These are phyloP conservation scores for Acronicta psi DNA, from an alignment of 2,888 invertebrate species.

Conservation along the genomic window DNA sequence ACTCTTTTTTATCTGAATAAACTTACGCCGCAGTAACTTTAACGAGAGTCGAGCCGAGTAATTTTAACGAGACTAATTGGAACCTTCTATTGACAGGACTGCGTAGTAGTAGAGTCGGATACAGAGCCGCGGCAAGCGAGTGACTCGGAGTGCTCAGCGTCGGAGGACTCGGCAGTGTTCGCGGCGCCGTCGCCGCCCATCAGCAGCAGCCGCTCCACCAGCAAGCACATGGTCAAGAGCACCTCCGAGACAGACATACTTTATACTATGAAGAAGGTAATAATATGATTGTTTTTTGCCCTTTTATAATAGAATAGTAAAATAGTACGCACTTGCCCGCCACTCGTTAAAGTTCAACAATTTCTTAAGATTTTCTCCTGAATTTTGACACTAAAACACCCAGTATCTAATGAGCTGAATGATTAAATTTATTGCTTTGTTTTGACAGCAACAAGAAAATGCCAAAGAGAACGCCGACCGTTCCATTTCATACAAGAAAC, in stretches of 20 bases:
- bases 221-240: slow-evolving; percentile 66
- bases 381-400: background rate
- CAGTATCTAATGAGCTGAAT: background rate
- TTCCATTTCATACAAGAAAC: slow-evolving; percentile 66
- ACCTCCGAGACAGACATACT: slow-evolving; percentile 77
- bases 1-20: no score
- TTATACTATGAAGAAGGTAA: slow-evolving; percentile 65
- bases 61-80: no score
- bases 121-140: slow-evolving; percentile 52
- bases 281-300: no score
- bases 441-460: slow-evolving; percentile 63
- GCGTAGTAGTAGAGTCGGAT: slow-evolving; percentile 67
- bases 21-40: no score
- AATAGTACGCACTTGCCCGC: no score
- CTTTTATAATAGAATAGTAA: no score
- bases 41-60: no score
- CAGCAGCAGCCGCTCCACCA: slow-evolving; percentile 3
- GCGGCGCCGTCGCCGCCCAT: slow-evolving; percentile 60
- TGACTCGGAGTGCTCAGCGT: slow-evolving; percentile 67
- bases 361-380: no score
- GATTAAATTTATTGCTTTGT: background rate
- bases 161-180: slow-evolving; percentile 66
- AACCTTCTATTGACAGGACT: slow-evolving; percentile 63
- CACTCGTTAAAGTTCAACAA: no score
- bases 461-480: slow-evolving; percentile 79